phyloP scores from a whole-genome alignment of 2,113 vertebrate species.

The Petaurus breviceps region DNA sequence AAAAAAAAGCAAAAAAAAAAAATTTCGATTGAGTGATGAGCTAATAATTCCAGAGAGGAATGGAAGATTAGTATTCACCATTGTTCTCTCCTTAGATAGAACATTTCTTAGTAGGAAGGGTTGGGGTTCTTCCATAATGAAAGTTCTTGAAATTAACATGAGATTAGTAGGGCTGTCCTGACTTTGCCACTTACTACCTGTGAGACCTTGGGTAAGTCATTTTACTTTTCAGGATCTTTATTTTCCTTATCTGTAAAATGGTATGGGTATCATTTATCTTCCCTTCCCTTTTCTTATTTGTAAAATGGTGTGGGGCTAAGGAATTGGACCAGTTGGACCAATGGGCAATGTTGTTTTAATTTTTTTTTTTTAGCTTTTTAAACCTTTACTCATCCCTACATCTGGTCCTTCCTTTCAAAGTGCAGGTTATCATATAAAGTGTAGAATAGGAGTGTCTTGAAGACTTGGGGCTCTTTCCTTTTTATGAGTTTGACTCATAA shows the following conservation, averaged over 20 bases:
- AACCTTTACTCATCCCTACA: neutral
- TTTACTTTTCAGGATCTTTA: neutral
- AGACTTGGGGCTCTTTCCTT: neutral
- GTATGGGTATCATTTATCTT: neutral
- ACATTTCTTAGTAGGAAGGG: neutral
- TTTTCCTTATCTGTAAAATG: neutral
- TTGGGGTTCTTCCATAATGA: neutral
- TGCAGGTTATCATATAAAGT: neutral
- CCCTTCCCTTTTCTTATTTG: too few species aligned
- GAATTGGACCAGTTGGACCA: neutral
- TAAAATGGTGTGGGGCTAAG: neutral
- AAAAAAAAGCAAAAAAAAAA: too few species aligned
- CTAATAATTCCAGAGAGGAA: neutral
- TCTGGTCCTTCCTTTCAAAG: conserved; percentile 26
- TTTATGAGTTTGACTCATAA: neutral
- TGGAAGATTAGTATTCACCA: neutral
- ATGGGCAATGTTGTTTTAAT: neutral
- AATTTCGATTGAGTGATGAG: neutral
- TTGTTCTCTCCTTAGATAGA: neutral
- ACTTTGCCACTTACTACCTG: neutral
- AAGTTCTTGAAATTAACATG: neutral
- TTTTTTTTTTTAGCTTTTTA: neutral
- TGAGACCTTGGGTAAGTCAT: neutral
- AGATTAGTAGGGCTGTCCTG: neutral
- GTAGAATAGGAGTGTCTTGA: neutral